phyloP scores from a whole-genome alignment of 2,113 vertebrate genomes.

The Megaceryle torquata region DNA sequence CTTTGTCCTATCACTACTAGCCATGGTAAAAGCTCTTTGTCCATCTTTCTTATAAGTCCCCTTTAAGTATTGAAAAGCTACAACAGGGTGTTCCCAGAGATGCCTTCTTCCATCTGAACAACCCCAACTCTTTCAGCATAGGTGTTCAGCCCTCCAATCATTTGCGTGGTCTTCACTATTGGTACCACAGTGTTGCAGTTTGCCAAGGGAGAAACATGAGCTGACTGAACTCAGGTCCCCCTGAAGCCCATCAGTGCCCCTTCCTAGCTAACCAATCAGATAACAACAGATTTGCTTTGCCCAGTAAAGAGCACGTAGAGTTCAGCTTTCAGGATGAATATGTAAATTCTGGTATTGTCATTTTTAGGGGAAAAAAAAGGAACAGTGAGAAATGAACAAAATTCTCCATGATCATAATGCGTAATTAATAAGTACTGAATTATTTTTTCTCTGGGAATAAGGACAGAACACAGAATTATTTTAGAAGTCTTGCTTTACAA shows the following conservation, averaged over 20 bases:
- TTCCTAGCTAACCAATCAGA: background rate
- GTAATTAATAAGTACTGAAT: background rate
- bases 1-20: background rate
- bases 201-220: background rate
- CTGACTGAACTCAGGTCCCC: background rate
- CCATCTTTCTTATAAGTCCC: background rate
- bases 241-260: background rate
- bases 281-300: background rate
- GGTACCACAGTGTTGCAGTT: background rate
- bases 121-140: background rate
- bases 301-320: background rate
- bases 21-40: background rate
- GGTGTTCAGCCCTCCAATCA: background rate
- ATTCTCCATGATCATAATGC: background rate
- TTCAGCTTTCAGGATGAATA: background rate
- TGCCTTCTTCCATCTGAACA: background rate
- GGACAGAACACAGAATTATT: background rate
- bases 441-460: background rate
- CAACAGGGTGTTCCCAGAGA: background rate
- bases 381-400: background rate
- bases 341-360: background rate
- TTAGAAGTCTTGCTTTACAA: background rate
- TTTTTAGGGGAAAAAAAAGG: background rate
- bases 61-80: background rate
- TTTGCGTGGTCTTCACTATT: background rate